Evolutionary conservation across 2,113 vertebrate genomes (phyloP).

Genomic region (Crypturellus undulatus): DNA sequence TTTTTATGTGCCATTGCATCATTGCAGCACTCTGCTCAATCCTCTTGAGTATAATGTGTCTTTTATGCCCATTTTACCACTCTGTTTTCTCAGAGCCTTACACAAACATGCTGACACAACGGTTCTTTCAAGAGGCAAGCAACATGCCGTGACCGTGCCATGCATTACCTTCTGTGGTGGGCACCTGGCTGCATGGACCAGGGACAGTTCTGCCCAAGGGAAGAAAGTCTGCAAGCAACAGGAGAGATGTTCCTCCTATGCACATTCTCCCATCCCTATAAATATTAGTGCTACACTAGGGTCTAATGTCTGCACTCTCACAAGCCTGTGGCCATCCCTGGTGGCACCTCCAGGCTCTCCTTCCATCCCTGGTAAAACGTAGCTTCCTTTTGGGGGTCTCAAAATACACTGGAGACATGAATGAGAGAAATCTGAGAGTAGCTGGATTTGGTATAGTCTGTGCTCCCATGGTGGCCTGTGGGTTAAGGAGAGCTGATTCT

Average conservation of each 20-base stretch:
- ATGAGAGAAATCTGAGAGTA: not conserved
- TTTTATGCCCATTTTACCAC: slow-evolving; percentile 22
- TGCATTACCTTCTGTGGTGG: not conserved
- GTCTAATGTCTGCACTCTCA: not conserved
- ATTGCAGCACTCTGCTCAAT: slow-evolving; percentile 6
- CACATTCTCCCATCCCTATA: not conserved
- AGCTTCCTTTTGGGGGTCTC: not conserved
- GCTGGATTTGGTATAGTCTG: not conserved
- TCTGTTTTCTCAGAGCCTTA: not conserved
- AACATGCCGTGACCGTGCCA: fast-evolving
- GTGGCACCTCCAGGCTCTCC: not conserved
- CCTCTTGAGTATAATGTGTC: slow-evolving; percentile 16
- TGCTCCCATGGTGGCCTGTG: not conserved
- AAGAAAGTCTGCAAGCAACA: fast-evolving
- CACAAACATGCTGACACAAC: not conserved
- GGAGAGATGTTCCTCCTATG: not conserved
- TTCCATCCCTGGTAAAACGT: not conserved
- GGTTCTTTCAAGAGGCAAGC: fast-evolving
- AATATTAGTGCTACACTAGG: not conserved
- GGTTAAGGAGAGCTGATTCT: not conserved
- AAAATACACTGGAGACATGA: not conserved
- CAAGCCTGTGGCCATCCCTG: not conserved
- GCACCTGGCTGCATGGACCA: not conserved
- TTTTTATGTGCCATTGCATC: slow-evolving; percentile 40
- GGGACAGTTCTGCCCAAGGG: not conserved